Evolutionary conservation across 2,113 vertebrate species (phyloP).

Genomic region (Pedionomus torquatus): DNA sequence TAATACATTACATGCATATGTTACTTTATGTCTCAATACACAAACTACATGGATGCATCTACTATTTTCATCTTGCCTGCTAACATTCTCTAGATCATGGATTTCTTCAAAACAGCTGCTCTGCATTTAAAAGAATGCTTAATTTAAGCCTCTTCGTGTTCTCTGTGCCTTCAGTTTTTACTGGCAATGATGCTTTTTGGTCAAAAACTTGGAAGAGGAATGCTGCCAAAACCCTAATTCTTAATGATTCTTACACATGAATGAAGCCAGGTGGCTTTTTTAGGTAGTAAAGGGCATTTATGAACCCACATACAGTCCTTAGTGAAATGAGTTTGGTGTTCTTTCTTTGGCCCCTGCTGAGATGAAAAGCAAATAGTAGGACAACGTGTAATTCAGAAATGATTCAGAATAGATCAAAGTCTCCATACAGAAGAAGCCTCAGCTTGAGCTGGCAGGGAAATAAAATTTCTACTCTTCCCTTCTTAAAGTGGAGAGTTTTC

Average conservation of each 20-base stretch:
- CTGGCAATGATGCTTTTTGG: neutral
- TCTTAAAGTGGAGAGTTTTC: neutral
- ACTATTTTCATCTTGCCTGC: neutral
- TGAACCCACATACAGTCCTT: neutral
- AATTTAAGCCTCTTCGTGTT: neutral
- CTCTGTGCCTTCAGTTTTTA: neutral
- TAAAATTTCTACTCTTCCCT: neutral
- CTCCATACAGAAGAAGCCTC: neutral
- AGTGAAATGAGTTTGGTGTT: neutral
- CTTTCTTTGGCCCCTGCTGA: neutral
- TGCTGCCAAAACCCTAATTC: neutral
- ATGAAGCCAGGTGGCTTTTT: neutral
- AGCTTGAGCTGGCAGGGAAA: neutral
- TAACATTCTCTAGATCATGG: neutral
- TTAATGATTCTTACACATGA: neutral
- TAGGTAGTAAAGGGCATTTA: neutral
- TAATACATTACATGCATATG: neutral
- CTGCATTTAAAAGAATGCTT: neutral
- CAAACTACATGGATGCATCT: neutral
- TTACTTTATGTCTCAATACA: neutral
- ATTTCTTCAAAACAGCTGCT: neutral
- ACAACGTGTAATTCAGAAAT: conserved; percentile 16
- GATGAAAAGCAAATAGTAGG: conserved; percentile 26
- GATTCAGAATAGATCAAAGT: conserved; percentile 45
- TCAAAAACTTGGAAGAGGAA: neutral